These are phyloP conservation scores for Diadema setosum DNA, from an alignment of 35 echinoderm and acorn worm genomes.

Conservation along the genomic window DNA sequence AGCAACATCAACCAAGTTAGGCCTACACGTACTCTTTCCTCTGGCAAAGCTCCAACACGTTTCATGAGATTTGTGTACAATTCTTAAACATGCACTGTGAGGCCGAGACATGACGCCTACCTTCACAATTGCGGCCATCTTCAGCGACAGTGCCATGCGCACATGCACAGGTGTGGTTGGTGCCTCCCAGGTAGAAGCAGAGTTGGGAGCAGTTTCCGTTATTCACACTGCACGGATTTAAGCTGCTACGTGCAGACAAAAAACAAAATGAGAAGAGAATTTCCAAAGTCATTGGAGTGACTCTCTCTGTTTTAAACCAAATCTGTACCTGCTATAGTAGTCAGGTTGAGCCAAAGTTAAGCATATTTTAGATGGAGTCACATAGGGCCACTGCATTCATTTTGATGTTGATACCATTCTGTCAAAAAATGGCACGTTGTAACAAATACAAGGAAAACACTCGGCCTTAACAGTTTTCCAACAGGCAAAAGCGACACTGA, in stretches of 20 bases:
- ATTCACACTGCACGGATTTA: conserved; percentile 38
- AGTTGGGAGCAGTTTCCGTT: conserved; percentile 82
- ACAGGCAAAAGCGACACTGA: no score
- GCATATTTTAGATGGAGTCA: no score
- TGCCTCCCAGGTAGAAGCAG: conserved; percentile 64
- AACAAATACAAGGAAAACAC: no score
- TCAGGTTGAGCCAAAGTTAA: background rate
- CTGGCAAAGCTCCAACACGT: no score
- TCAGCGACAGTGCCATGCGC: conserved; percentile 53
- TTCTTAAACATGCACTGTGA: no score
- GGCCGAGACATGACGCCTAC: no score
- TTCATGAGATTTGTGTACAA: no score
- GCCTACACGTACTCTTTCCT: no score
- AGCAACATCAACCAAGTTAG: no score
- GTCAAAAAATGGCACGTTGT: background rate
- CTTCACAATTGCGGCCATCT: conserved; percentile 51
- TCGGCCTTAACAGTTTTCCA: no score
- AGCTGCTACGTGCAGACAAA: conserved; percentile 18
- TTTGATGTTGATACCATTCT: background rate
- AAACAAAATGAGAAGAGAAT: background rate
- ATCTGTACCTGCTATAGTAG: background rate
- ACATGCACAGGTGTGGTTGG: conserved; percentile 41
- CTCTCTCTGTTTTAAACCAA: background rate
- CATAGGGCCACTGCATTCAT: no score
- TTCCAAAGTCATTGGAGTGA: background rate